Conservation (phyloP, 2,113 vertebrate genomes). For the Isurus oxyrinchus region DNA sequence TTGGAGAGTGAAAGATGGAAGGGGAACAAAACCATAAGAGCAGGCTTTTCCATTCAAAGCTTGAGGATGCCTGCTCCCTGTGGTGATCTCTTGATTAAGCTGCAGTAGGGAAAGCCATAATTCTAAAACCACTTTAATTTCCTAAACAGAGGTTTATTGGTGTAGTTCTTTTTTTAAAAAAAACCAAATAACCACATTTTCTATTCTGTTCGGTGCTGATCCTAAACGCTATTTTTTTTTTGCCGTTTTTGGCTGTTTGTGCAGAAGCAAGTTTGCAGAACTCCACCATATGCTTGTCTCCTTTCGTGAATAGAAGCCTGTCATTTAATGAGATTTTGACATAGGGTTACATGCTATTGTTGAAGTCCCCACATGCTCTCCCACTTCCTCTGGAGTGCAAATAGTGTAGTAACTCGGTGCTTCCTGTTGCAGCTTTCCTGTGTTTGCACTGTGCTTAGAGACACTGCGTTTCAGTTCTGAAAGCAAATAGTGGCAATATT, state of each 20-base stretch:
- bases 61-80: not conserved
- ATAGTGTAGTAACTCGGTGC: not conserved
- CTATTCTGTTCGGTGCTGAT: not conserved
- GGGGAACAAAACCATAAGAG: not conserved
- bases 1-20: not conserved
- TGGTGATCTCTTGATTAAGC: not conserved
- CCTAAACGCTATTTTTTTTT: not conserved
- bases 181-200: not conserved
- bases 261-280: not conserved
- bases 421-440: slow-evolving; percentile 32
- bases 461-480: not conserved
- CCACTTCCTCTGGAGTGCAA: slow-evolving; percentile 34
- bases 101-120: not conserved
- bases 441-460: not conserved
- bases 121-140: slow-evolving; percentile 15
- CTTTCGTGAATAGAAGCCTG: not conserved
- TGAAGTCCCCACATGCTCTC: slow-evolving; percentile 29
- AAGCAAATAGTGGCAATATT: not conserved
- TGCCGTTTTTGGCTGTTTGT: not conserved
- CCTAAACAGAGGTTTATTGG: not conserved
- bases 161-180: not conserved
- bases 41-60: not conserved
- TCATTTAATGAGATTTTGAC: slow-evolving; percentile 31
- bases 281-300: not conserved
- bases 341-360: slow-evolving; percentile 26